Base-by-base conservation (phyloP, 2,113 vertebrate species). In the Anseranas semipalmata region DNA sequence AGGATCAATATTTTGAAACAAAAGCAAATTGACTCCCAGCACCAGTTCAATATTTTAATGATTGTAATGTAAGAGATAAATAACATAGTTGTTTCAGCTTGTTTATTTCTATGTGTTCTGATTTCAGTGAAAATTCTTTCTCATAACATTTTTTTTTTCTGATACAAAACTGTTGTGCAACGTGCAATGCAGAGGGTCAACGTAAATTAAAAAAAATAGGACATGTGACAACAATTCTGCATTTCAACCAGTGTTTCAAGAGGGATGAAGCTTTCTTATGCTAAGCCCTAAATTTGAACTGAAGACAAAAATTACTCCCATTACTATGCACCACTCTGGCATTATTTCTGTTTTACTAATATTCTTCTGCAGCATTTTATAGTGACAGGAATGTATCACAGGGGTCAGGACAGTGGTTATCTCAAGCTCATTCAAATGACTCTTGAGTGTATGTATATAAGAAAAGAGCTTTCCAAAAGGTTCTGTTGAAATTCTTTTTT, bases 1-100 rank as follows among this genome's bases (percentile, higher is more conserved):
- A 90, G 62, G 96, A 97, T 97, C 95, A 50, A 98, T 98, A 97
- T 94, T 97, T 95, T 79, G 94, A 95, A 96, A 89, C 77, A 98
- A 97, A 94, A 94, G 55, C 84, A 95, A 96, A 97, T 97, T 96
- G 94, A 97, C 96, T 97, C 89, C 95, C 85, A 87, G 74, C 2
- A 5, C 65, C 41, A 22, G 74, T 95, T 96, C 93, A 90, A 90
- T 97, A 96, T 97, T 97, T 93, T 97, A 97, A 96, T 96, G 90
- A 85, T 94, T 89, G 45, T 90, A 97, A 96, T 89, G 58, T 87
- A 96, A 95, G 76, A 96, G 85, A 96, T 88, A 97, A 98, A 96
- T 96, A 97, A 91, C 85, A 97, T 89, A 95, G 55, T 94, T 94
- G 48, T 95, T 97, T 95, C 37, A 39, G 60, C 56, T 95, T 96